A percentile compares a stretch with the other conserved stretches of the same genome.
phyloP scores from a whole-genome alignment of 2,113 vertebrate species.

The Myotis brandtii region DNA sequence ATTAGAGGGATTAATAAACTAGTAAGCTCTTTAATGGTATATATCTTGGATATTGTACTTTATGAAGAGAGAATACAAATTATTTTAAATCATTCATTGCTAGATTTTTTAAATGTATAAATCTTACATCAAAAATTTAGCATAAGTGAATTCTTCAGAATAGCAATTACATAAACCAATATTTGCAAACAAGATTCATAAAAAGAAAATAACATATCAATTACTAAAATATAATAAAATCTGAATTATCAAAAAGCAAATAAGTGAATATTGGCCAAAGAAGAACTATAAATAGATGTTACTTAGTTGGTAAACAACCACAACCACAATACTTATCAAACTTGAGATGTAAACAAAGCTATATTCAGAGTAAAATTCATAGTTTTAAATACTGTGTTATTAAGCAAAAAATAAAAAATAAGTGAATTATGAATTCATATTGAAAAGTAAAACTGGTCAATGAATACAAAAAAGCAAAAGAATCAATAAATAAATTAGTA shows the following conservation, averaged over 20 bases:
- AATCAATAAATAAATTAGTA: not conserved
- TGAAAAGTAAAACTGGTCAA: not conserved
- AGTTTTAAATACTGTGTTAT: not conserved
- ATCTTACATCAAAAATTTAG: not conserved
- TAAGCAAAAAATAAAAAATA: not conserved
- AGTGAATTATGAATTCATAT: not conserved
- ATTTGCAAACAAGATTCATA: not conserved
- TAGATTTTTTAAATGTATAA: not conserved
- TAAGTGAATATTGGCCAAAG: not conserved
- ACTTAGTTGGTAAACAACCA: not conserved
- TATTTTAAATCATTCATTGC: not conserved
- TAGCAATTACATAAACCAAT: not conserved
- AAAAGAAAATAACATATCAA: not conserved
- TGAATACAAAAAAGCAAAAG: not conserved
- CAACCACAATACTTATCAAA: not conserved
- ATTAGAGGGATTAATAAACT: not conserved
- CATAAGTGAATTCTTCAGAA: not conserved
- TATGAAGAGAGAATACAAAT: not conserved
- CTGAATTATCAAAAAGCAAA: not conserved
- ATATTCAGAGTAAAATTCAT: constrained; percentile 37
- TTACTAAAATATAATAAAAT: not conserved
- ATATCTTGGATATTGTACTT: not conserved
- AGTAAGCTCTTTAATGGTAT: not conserved
- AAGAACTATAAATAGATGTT: not conserved
- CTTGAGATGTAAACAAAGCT: not conserved